Percentiles rank a stretch among this genome's conserved stretches.
Conservation (phyloP, 2,797 vertebrate species). For the Cryptoblepharus egeriae region DNA sequence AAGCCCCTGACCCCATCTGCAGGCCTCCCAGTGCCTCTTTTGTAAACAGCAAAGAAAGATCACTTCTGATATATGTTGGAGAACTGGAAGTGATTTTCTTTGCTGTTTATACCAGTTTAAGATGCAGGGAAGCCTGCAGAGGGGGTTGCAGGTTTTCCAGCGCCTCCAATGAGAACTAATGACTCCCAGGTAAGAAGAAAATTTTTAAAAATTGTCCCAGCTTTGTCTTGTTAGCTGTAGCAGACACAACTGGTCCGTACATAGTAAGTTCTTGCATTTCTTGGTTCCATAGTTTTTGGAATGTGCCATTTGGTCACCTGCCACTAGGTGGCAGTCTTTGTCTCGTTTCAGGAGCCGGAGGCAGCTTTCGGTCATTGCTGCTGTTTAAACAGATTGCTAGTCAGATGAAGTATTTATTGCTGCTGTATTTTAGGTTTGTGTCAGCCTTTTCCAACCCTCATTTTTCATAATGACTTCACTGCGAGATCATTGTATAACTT, state of each 20-base stretch:
- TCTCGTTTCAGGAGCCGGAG: constrained; percentile 58
- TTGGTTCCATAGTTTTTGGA: background rate
- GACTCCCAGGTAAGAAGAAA: too few relatives aligned
- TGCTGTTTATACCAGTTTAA: too few relatives aligned
- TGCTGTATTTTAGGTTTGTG: constrained; percentile 76
- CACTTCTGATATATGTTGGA: too few relatives aligned
- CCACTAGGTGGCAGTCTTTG: constrained; percentile 78
- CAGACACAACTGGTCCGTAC: background rate
- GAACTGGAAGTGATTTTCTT: too few relatives aligned
- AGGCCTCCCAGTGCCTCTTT: too few relatives aligned
- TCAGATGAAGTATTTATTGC: constrained; percentile 77
- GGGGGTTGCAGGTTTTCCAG: too few relatives aligned
- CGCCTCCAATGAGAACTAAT: too few relatives aligned
- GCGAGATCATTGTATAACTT: constrained; percentile 71
- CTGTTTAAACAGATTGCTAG: constrained; percentile 75
- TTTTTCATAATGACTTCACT: constrained; percentile 76
- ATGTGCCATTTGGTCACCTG: constrained; percentile 23
- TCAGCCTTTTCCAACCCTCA: constrained; percentile 75
- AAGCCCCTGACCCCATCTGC: too few relatives aligned
- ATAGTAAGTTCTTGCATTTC: constrained; percentile 1
- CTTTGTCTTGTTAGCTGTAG: constrained; percentile 24
- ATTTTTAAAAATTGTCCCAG: too few relatives aligned
- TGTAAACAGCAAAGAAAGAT: too few relatives aligned
- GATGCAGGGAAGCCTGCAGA: too few relatives aligned
- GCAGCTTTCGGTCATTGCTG: constrained; percentile 67